Base-by-base conservation (phyloP, 2,113 vertebrate genomes). In the Arothron firmamentum region DNA sequence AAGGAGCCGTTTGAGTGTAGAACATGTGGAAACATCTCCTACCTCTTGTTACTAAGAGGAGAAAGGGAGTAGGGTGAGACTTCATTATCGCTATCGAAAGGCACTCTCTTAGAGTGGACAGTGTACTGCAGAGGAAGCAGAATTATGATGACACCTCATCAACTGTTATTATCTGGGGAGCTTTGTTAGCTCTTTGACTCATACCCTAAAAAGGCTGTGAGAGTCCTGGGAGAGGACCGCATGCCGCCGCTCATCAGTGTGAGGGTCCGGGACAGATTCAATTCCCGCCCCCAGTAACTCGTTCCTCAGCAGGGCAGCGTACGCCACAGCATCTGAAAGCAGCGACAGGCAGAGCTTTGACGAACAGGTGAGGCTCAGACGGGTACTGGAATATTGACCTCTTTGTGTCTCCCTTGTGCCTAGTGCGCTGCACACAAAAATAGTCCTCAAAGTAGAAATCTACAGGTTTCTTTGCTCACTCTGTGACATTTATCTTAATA, bases 11-110 rank as follows among this genome's bases (percentile, higher is more conserved):
- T 3, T 41, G 6, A 20, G 45, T 1, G 18, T 42, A 52, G 52
- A 56, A 23, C 7, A 0, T 1, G 34, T 6, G 19, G 34, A 49
- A 18, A 23, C 1, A 6, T 7, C 3, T 16, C 28, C 1, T 87
- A 93, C 91, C 92, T 93, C 67, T 93, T 93, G 86, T 92, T 92
- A 70, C 91, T 93, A 60, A 93, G 91, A 2, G 92, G 91, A 42
- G 92, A 93, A 66, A 93, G 89, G 66, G 92, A 92, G 75, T 90
- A 92, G 0, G 91, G 90, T 15, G 91, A 92, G 73, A 92, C 85
- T 75, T 93, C 91, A 42, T 83, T 88, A 65, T 88, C 86, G 43
- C 84, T 80, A 75, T 91, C 87, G 47, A 82, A 90, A 89, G 90
- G 91, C 84, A 89, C 89, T 86, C 88, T 89, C 90, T 91, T 92